Evolutionary conservation across 2,113 vertebrate species (phyloP).

Genomic region (Calidris pygmaea): DNA sequence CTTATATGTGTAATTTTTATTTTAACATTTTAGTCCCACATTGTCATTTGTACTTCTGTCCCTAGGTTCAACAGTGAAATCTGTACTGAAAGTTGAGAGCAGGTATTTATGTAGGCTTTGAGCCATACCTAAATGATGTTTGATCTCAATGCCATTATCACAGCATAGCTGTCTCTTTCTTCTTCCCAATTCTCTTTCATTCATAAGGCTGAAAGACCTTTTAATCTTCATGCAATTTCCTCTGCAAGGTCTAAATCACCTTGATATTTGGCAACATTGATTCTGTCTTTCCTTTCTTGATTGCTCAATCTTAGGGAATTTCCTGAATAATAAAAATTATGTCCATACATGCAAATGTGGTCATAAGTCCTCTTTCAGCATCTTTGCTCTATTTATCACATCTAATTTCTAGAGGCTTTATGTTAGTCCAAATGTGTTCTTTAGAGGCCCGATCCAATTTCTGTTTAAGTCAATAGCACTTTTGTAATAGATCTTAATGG

Average conservation of each 20-base stretch:
- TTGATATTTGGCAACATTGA: constrained; percentile 48
- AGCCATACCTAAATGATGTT: constrained; percentile 28
- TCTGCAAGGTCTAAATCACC: constrained; percentile 45
- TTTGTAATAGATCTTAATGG: neutral
- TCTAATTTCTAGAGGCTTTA: constrained; percentile 34
- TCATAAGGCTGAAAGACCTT: constrained; percentile 36
- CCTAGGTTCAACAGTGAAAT: neutral
- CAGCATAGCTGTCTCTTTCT: constrained; percentile 2
- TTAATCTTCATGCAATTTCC: constrained; percentile 52
- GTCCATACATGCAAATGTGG: neutral
- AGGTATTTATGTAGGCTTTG: constrained; percentile 45
- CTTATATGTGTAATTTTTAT: neutral
- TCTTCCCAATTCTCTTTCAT: constrained; percentile 35
- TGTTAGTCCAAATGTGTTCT: constrained; percentile 12
- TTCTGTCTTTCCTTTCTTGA: constrained; percentile 33
- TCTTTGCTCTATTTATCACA: constrained; percentile 28
- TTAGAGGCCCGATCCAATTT: neutral
- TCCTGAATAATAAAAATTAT: constrained; percentile 45
- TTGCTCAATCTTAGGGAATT: constrained; percentile 35
- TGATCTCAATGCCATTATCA: constrained; percentile 23
- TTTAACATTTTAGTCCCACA: neutral
- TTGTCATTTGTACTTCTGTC: constrained; percentile 13
- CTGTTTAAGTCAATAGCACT: neutral
- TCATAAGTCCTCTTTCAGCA: neutral
- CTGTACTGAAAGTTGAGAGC: neutral